Conservation (phyloP, 1,140 invertebrate species). For the Drosophila kohkoa region DNA sequence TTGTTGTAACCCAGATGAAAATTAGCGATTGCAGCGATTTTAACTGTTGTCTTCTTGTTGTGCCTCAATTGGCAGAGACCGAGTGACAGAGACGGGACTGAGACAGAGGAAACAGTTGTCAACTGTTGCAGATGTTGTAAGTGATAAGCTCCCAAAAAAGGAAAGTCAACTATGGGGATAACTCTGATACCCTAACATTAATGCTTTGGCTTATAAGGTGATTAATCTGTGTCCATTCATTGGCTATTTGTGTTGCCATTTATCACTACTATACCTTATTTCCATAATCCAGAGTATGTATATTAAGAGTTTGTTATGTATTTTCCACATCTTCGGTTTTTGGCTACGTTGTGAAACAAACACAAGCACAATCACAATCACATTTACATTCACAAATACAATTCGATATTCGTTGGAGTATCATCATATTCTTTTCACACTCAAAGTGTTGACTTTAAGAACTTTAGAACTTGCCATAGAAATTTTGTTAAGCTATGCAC, state of each 20-base stretch:
- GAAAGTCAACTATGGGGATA: constrained; percentile 4
- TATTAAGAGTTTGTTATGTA: constrained; percentile 84
- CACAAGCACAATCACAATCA: constrained; percentile 35
- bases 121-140: constrained; percentile 33
- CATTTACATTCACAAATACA: constrained; percentile 28
- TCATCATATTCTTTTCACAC: constrained; percentile 73
- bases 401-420: constrained; percentile 21
- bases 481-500: constrained; percentile 65
- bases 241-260: background rate
- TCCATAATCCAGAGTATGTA: constrained; percentile 84
- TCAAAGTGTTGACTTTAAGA: constrained; percentile 52
- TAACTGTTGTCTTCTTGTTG: constrained; percentile 43
- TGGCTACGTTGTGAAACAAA: constrained; percentile 55
- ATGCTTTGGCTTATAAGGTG: background rate
- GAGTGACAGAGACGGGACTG: background rate
- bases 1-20: constrained; percentile 66
- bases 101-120: constrained; percentile 51
- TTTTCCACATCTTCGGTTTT: constrained; percentile 72
- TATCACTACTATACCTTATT: constrained; percentile 79
- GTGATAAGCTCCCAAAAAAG: constrained; percentile 16
- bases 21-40: constrained; percentile 73
- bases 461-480: constrained; percentile 50
- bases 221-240: background rate
- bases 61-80: background rate
- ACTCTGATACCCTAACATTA: background rate